These are phyloP conservation scores for Ips typographus DNA, from an alignment of 1,140 invertebrate species.

Conservation along the genomic window DNA sequence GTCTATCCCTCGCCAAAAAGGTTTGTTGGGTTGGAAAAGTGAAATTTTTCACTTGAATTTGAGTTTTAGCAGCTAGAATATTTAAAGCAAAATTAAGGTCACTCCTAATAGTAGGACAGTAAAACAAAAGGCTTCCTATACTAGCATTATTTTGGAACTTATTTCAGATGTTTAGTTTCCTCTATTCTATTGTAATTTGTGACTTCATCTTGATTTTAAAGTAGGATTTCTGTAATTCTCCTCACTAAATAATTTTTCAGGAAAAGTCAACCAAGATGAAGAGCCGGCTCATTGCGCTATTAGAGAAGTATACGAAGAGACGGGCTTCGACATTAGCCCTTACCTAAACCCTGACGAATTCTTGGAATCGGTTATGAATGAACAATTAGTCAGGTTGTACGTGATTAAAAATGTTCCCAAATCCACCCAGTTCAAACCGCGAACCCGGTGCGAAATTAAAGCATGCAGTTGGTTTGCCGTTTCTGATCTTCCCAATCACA, in stretches of 20 bases:
- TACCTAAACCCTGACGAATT: slow-evolving; percentile 81
- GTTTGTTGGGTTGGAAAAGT: no score
- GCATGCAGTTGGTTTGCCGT: slow-evolving; percentile 90
- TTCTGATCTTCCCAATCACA: slow-evolving; percentile 81
- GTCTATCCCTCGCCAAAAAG: no score
- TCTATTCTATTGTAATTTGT: no score
- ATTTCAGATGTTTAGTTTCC: no score
- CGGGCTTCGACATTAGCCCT: slow-evolving; percentile 87
- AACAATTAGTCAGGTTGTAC: slow-evolving; percentile 87
- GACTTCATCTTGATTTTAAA: no score
- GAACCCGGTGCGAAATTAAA: slow-evolving; percentile 94
- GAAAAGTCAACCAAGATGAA: slow-evolving; percentile 94
- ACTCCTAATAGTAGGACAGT: no score
- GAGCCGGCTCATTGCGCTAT: slow-evolving; percentile 88
- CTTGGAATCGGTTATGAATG: slow-evolving; percentile 85
- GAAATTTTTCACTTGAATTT: no score
- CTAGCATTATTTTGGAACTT: no score
- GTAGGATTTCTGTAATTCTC: background rate
- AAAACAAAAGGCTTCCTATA: no score
- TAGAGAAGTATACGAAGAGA: slow-evolving; percentile 94
- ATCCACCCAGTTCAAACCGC: slow-evolving; percentile 85
- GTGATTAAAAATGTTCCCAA: slow-evolving; percentile 83
- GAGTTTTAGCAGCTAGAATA: no score
- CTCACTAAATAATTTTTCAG: slow-evolving; percentile 1
- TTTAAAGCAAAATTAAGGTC: no score